These are phyloP conservation scores for Gila robusta DNA, from an alignment of 2,797 vertebrate species.

Conservation along the genomic window DNA sequence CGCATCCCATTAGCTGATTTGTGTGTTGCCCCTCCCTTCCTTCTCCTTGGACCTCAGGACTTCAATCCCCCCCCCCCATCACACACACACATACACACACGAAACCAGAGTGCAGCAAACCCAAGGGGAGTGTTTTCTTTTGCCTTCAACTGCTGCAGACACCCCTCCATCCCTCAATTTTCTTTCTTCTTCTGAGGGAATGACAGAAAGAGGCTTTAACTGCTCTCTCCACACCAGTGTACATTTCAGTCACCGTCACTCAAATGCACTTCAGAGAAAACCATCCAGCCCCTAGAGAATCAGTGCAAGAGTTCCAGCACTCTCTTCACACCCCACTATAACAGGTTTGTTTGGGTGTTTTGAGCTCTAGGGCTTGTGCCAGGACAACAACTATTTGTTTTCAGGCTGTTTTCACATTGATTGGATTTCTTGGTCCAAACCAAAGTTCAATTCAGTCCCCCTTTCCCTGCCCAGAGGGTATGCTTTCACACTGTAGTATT, in stretches of 20 bases:
- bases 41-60: not conserved
- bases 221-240: conserved; percentile 43
- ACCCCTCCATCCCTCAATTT: conserved; percentile 11
- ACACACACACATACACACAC: no score
- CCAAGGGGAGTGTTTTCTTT: conserved; percentile 18
- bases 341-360: conserved; percentile 21
- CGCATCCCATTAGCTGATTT: conserved; percentile 23
- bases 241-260: conserved; percentile 51
- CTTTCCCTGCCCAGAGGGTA: not conserved
- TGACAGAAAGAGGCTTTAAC: conserved; percentile 14
- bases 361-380: conserved; percentile 8
- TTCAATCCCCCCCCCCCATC: not conserved
- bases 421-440: conserved; percentile 26
- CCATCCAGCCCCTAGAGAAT: conserved; percentile 16
- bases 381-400: conserved; percentile 33
- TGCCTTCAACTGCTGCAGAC: conserved; percentile 12
- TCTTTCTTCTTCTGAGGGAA: conserved; percentile 45
- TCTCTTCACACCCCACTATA: not conserved
- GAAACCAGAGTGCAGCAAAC: conserved; percentile 10
- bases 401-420: conserved; percentile 32
- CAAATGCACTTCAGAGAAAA: conserved; percentile 52
- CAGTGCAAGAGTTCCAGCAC: conserved; percentile 1
- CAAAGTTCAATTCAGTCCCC: conserved; percentile 8
- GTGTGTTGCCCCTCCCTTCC: conserved; percentile 1
- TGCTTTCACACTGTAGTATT: conserved; percentile 29